Base-by-base conservation (phyloP, 2,888 invertebrate species). In the Galeopsomyia nigrocyanea region DNA sequence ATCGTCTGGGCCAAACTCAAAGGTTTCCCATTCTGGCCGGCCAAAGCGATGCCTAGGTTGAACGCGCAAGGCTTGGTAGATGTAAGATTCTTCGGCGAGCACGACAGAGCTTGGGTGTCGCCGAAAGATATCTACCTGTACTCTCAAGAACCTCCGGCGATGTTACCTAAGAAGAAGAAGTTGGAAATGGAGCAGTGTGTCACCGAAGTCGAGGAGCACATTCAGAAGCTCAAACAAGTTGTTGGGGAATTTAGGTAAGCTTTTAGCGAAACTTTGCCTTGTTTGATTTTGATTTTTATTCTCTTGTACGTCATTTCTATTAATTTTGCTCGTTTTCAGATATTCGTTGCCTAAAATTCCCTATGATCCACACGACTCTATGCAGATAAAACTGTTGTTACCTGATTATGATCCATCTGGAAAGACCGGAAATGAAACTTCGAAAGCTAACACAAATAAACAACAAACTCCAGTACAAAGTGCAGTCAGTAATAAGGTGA, bases 1-100 rank as follows among this genome's bases (percentile, higher is more conserved):
- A 87, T 98, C 69, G 92, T 98, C 0, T 99, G 98, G 98, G 98
- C 98, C 0, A 97, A 98, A 85, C 88, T 98, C 14, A 97, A 97
- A 88, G 98, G 96, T 14, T 98, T 97, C 82, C 98, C 98, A 0
- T 97, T 94, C 87, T 99, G 98, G 98, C 98, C 98, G 0, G 98
- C 97, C 0, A 98, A 98, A 87, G 95, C 93, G 0, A 94, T 95
- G 93, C 90, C 91, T 0, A 91, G 91, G 71, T 88, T 89, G 22
- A 90, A 89, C 76, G 84, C 87, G 19, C 87, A 90, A 10, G 91
- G 93, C 0, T 87, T 91, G 79, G 95, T 97, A 0, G 97, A 98
- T 86, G 96, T 96, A 2, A 88, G 97, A 1, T 98, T 98, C 88
- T 98, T 98, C 87, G 98, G 98, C 0, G 95, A 94, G 19, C 97